Evolutionary conservation across 1,140 invertebrate species (phyloP), one percentile per base, ranked within the genome.

Genomic region (Paracyclopina nana): DNA sequence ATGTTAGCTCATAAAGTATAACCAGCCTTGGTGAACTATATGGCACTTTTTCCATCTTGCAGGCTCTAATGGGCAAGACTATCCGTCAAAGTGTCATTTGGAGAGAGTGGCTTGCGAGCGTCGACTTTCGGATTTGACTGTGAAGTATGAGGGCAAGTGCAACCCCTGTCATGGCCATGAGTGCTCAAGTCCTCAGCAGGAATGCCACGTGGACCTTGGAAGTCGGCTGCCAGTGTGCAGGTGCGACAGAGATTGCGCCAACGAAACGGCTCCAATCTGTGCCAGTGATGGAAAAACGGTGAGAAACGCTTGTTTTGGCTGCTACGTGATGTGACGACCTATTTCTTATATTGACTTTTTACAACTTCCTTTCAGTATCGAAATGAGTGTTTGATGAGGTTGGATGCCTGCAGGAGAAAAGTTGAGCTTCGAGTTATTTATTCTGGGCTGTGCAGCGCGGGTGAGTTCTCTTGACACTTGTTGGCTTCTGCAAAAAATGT

Each of bases 231-330:
- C 43, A 16, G 6, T n/a, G 26, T 34, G 29, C 61, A 43, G 72
- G 28, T 87, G 82, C 63, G 75, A 76, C 38, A 79, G 71, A 62
- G 78, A 80, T 61, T 82, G 81, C 1, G 80, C 84, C 65, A 79
- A 78, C 65, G 70, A 77, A 34, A 78, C 77, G 5, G 63, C 73
- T 31, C 73, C 78, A 5, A 72, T 84, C 34, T 84, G 80, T 60
- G 81, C 78, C 43, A 59, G 49, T 28, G 61, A 66, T 53, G 63
- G 63, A 6, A 55, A 54, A 30, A 38, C 34, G 34, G 34, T 38
- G 61, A 65, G 50, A 12, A 45, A 8, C 41, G n/a, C 18, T 22
- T 26, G 29, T 40, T 16, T n/a, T n/a, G n/a, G n/a, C n/a, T n/a
- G n/a, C n/a, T 8, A 72, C 70, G 57, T 76, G 81, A 60, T 78